These are phyloP conservation scores for Ennomos quercinarius DNA, from an alignment of 2,888 invertebrate species.

Conservation along the genomic window DNA sequence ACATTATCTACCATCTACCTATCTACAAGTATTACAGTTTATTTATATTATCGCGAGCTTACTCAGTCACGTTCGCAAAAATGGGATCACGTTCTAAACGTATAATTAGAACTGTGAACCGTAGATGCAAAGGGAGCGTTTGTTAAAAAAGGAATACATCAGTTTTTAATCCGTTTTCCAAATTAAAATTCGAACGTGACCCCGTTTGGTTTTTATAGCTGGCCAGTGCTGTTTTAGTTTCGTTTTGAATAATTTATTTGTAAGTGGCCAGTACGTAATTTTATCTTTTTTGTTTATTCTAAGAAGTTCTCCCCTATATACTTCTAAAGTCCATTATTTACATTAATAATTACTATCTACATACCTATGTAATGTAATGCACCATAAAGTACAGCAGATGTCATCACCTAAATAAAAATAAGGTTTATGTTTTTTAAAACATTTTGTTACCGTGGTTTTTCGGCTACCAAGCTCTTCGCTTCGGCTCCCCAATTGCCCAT, in stretches of 20 bases:
- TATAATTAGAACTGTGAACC: slow-evolving; percentile 72
- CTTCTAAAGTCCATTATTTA: no score
- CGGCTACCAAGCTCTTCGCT: no score
- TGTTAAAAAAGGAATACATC: slow-evolving; percentile 53
- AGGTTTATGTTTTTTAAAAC: no score
- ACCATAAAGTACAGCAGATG: no score
- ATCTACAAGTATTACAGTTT: slow-evolving; percentile 34
- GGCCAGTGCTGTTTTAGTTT: slow-evolving; percentile 22
- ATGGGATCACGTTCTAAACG: slow-evolving; percentile 79
- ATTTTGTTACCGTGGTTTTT: no score
- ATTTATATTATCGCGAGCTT: slow-evolving; percentile 57
- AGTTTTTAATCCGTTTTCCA: slow-evolving; percentile 63
- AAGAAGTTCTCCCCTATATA: not conserved
- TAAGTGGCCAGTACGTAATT: slow-evolving; percentile 31
- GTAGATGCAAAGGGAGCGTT: slow-evolving; percentile 55
- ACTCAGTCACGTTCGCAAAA: slow-evolving; percentile 70
- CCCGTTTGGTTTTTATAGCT: slow-evolving; percentile 46
- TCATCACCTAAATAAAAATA: no score
- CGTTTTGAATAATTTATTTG: slow-evolving; percentile 19
- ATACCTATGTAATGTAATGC: no score
- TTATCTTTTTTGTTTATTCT: slow-evolving; percentile 20
- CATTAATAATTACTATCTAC: no score
- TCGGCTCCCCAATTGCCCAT: no score
- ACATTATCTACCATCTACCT: slow-evolving; percentile 12
- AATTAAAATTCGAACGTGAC: slow-evolving; percentile 67